Conservation (phyloP, 2,888 invertebrate genomes). For the Eledona agricola region DNA sequence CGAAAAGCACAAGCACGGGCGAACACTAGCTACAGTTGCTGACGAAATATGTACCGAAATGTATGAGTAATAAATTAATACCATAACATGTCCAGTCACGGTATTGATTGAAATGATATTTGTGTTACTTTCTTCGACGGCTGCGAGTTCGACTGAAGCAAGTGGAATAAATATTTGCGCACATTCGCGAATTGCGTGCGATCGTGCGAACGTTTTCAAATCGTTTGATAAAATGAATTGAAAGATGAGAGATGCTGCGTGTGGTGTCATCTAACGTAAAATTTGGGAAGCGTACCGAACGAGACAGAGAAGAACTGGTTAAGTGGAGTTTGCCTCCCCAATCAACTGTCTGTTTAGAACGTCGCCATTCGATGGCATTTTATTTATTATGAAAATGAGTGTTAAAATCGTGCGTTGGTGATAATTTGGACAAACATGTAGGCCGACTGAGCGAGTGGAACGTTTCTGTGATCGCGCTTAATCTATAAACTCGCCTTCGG, state of each 20-base stretch:
- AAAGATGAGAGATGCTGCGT: neutral
- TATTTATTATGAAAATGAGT: constrained; percentile 56
- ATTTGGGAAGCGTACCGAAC: constrained; percentile 39
- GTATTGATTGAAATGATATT: too few relatives aligned
- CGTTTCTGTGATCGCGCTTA: constrained; percentile 42
- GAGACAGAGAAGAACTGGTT: constrained; percentile 56
- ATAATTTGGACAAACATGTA: constrained; percentile 30
- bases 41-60: too few relatives aligned
- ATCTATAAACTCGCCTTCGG: constrained; percentile 45
- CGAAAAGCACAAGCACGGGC: too few relatives aligned
- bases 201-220: too few relatives aligned
- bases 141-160: too few relatives aligned
- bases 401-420: constrained; percentile 43
- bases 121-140: too few relatives aligned
- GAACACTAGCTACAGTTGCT: too few relatives aligned
- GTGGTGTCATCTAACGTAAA: constrained; percentile 37
- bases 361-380: constrained; percentile 62
- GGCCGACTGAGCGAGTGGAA: constrained; percentile 38
- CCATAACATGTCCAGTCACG: too few relatives aligned
- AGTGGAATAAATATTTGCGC: too few relatives aligned
- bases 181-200: too few relatives aligned
- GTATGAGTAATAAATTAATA: too few relatives aligned
- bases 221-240: neutral
- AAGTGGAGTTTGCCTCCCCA: constrained; percentile 63
- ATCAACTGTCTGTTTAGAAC: constrained; percentile 62